Evolutionary conservation across 2,113 vertebrate species (phyloP).

Genomic region (Myiopsitta monachus): DNA sequence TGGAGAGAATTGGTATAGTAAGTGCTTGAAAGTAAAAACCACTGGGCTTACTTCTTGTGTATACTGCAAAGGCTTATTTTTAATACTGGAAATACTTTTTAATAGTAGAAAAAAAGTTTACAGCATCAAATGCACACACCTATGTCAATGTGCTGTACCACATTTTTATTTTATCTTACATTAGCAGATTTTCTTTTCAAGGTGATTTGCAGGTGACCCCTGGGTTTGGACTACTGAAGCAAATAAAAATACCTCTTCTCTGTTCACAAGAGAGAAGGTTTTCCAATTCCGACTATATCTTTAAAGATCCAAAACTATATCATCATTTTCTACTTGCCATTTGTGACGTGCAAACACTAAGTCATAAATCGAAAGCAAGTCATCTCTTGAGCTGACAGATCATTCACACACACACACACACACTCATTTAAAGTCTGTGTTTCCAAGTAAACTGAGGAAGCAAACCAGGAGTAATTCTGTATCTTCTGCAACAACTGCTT

Average conservation of each 20-base stretch:
- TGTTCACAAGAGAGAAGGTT: background rate
- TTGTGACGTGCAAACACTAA: background rate
- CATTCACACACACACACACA: background rate
- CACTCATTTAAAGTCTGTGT: background rate
- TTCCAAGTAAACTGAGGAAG: background rate
- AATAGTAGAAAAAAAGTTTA: background rate
- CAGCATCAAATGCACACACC: background rate
- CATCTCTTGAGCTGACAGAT: background rate
- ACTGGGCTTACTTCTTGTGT: background rate
- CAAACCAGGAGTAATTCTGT: background rate
- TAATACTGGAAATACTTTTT: background rate
- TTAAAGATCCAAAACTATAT: background rate
- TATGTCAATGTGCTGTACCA: background rate
- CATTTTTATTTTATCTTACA: background rate
- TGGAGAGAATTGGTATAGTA: background rate
- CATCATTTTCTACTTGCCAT: background rate
- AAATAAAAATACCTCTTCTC: background rate
- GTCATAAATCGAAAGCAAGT: background rate
- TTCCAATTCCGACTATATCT: background rate
- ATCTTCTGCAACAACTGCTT: background rate
- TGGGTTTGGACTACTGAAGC: background rate
- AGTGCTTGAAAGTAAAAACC: background rate
- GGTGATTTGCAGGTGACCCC: background rate
- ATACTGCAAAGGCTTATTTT: background rate
- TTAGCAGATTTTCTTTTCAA: background rate